phyloP scores from a whole-genome alignment of 2,888 invertebrate species.

The Coenonympha arcania region DNA sequence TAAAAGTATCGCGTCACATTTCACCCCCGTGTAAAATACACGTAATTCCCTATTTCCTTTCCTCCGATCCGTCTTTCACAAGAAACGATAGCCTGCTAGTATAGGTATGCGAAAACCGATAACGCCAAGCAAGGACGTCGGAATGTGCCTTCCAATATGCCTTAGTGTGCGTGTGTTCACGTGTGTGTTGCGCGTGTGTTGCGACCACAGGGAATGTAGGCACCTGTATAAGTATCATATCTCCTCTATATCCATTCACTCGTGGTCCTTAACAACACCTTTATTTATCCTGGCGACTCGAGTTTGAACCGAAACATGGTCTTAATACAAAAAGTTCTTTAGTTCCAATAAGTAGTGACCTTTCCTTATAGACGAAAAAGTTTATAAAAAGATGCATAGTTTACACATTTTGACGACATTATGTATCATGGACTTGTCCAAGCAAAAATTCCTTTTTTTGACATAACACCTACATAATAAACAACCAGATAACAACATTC shows the following conservation, averaged over 20 bases:
- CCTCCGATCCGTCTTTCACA: conserved; percentile 25
- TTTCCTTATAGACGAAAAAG: too few relatives aligned
- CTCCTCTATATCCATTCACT: background rate
- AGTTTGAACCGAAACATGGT: too few relatives aligned
- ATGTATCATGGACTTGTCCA: too few relatives aligned
- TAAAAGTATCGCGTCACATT: background rate
- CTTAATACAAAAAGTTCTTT: too few relatives aligned
- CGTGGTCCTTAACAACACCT: too few relatives aligned
- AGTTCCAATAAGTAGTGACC: too few relatives aligned
- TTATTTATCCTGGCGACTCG: background rate
- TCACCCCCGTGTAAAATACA: background rate
- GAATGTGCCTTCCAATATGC: conserved; percentile 2
- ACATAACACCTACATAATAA: too few relatives aligned
- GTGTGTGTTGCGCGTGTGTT: conserved; percentile 1
- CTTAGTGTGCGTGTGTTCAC: background rate
- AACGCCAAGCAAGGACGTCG: conserved; percentile 26
- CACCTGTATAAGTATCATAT: background rate
- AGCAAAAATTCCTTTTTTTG: too few relatives aligned
- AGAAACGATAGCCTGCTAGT: conserved; percentile 26
- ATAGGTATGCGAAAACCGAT: conserved; percentile 42
- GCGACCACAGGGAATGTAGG: background rate
- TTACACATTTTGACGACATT: too few relatives aligned
- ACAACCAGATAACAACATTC: too few relatives aligned
- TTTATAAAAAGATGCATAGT: too few relatives aligned
- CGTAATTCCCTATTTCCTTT: background rate